phyloP scores from a whole-genome alignment of 1,140 invertebrate species.

The Oedothorax gibbosus region DNA sequence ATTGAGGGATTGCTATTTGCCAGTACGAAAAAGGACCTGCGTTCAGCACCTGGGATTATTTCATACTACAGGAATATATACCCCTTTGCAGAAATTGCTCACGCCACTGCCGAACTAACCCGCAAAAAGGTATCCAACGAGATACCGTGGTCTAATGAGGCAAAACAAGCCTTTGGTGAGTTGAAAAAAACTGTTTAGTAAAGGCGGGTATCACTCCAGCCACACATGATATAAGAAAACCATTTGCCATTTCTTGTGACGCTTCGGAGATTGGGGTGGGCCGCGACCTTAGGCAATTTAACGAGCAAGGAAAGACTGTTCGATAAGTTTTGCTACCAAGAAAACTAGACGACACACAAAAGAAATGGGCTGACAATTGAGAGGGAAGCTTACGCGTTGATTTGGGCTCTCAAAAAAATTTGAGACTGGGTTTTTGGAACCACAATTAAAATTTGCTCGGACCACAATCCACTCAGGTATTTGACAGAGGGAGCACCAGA shows the following conservation, averaged over 20 bases:
- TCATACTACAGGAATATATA: neutral
- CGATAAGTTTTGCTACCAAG: neutral
- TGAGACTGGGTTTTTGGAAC: too few species aligned
- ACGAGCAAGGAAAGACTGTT: neutral
- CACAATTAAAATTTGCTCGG: too few species aligned
- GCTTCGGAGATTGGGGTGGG: neutral
- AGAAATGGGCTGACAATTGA: neutral
- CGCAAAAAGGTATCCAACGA: neutral
- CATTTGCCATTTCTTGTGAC: neutral
- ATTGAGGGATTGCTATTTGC: slow-evolving; percentile 63
- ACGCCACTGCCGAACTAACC: neutral
- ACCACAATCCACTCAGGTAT: too few species aligned
- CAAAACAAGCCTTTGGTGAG: neutral
- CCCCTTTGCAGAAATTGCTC: neutral
- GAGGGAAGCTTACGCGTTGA: neutral
- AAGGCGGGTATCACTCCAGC: neutral
- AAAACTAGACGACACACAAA: neutral
- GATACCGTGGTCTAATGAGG: neutral
- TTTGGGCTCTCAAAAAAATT: neutral
- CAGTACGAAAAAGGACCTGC: slow-evolving; percentile 9
- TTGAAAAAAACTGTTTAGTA: neutral
- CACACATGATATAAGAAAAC: neutral
- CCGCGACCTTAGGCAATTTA: neutral
- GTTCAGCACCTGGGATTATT: neutral
- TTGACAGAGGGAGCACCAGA: too few species aligned